A percentile compares a stretch with the other conserved stretches of the same genome.
These are phyloP conservation scores for Incurvaria masculella DNA, from an alignment of 2,888 invertebrate genomes.

Conservation along the genomic window DNA sequence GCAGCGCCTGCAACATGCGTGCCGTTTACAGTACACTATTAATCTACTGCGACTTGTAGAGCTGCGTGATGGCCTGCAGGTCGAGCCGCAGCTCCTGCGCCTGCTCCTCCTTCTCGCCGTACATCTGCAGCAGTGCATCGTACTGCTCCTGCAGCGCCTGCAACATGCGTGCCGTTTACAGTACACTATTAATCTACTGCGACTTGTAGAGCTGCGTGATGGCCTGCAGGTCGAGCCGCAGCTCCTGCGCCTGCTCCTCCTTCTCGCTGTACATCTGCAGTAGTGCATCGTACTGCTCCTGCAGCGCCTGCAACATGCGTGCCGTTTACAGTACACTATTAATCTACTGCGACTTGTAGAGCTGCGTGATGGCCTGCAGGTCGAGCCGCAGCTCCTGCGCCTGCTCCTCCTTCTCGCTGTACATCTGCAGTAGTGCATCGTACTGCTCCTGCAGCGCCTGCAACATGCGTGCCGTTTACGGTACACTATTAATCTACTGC, in stretches of 20 bases:
- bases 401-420: slow-evolving; percentile 94
- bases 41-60: slow-evolving; percentile 93
- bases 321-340: no score
- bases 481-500: slow-evolving; percentile 57
- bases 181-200: no score
- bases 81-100: slow-evolving; percentile 72
- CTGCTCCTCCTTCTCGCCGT: slow-evolving; percentile 94
- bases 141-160: slow-evolving; percentile 69
- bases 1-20: slow-evolving; percentile 50
- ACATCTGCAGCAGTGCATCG: slow-evolving; percentile 92
- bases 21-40: slow-evolving; percentile 61
- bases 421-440: slow-evolving; percentile 92
- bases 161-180: neutral
- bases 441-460: slow-evolving; percentile 69
- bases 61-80: slow-evolving; percentile 89
- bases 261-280: slow-evolving; percentile 97
- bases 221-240: slow-evolving; percentile 79
- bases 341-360: slow-evolving; percentile 93
- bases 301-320: slow-evolving; percentile 56
- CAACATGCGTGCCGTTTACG: slow-evolving; percentile 54
- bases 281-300: slow-evolving; percentile 83
- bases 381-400: slow-evolving; percentile 72
- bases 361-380: slow-evolving; percentile 89
- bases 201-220: slow-evolving; percentile 94
- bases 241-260: slow-evolving; percentile 78